phyloP scores from a whole-genome alignment of 2,888 invertebrate species.

The Cheilosia pagana region DNA sequence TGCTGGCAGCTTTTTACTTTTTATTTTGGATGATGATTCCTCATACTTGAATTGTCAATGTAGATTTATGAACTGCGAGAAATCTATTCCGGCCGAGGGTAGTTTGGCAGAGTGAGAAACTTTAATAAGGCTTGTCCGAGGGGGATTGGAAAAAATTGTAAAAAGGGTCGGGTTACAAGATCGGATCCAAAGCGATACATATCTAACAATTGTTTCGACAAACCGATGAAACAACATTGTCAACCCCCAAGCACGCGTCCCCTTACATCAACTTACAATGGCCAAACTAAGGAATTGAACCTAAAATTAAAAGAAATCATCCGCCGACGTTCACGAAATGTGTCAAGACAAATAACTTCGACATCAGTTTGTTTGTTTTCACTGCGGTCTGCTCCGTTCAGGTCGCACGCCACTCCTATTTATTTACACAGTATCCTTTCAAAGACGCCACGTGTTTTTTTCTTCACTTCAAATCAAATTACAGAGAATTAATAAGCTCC shows the following conservation, averaged over 20 bases:
- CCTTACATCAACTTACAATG: background rate
- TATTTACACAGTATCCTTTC: conserved; percentile 73
- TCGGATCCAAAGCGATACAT: too few species aligned
- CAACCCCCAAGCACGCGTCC: background rate
- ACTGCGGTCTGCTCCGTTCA: conserved; percentile 41
- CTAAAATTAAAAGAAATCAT: conserved; percentile 61
- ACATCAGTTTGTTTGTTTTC: conserved; percentile 48
- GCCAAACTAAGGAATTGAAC: conserved; percentile 45
- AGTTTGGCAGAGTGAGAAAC: background rate
- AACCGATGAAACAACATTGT: too few species aligned
- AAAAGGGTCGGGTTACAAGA: too few species aligned
- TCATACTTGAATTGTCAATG: conserved; percentile 66
- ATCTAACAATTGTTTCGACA: too few species aligned
- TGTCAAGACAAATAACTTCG: conserved; percentile 48
- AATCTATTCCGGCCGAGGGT: background rate
- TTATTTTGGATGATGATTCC: conserved; percentile 51
- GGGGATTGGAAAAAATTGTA: too few species aligned
- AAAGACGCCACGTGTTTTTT: conserved; percentile 62
- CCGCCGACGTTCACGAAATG: conserved; percentile 30
- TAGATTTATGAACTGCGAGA: conserved; percentile 63
- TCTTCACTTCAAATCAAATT: conserved; percentile 70
- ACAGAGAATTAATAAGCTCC: conserved; percentile 67
- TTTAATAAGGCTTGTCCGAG: too few species aligned
- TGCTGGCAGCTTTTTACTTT: conserved; percentile 3
- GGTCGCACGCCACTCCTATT: conserved; percentile 56